Evolutionary conservation across 2,888 invertebrate genomes (phyloP), one percentile per base, ranked within the genome.

Genomic region (Strigamia transsilvanica): DNA sequence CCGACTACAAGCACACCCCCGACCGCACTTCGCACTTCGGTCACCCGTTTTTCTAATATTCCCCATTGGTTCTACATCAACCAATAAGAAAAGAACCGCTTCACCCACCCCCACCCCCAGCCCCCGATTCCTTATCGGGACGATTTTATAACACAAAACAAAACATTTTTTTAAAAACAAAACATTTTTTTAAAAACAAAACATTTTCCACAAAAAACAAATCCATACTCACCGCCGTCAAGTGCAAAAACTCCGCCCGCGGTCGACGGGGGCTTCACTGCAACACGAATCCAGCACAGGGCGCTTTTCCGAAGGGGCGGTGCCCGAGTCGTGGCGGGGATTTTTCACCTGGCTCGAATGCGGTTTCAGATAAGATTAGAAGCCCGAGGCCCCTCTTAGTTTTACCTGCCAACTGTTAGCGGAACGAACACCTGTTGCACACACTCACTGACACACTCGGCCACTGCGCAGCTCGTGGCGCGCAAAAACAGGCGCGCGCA

Each of bases 391-490:
- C 61, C 61, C 61, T 61, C 61, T 61, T 61, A 61, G 18, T 61
- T 61, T 61, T 61, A 61, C 61, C 61, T 61, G 61, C 61, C 51
- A 61, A 61, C 61, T 61, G 61, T 61, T 61, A 18, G 61, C 61
- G 61, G 61, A 21, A 61, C 61, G 61, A 61, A 61, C 61, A 61
- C 61, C 61, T 61, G 61, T 61, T 61, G 61, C 61, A 15, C 61
- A 18, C 61, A 21, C 18, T 5, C 18, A 15, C 3, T 4, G 18
- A 21, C 18, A 18, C 3, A 15, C n/a, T 12, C 46, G 61, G 61
- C 61, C 18, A 61, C 61, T 61, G 61, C 61, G 61, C 61, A 61
- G 18, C 61, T 61, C 61, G 61, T 18, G 61, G 2, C 61, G 61
- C 61, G 61, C 61, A 61, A 61, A 61, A 61, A 61, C 61, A 61